Evolutionary conservation across 2,888 invertebrate species (phyloP), one percentile per base, ranked within the genome.

Genomic region (Palloptera scutellata): DNA sequence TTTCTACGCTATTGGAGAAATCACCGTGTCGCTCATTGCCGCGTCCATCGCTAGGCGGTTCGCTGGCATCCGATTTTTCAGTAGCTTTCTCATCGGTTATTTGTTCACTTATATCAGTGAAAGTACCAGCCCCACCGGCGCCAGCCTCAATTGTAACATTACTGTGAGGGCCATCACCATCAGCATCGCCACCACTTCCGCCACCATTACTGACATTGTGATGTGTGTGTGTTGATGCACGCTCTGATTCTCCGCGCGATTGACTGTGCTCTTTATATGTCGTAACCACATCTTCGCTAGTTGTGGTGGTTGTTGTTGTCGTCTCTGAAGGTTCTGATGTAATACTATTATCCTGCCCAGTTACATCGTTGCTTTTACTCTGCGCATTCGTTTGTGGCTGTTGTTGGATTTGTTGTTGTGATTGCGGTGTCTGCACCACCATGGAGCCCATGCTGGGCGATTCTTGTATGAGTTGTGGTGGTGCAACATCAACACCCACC

Each of bases 211-310:
- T 76, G 8, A 74, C 76, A 70, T 77, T 76, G 60, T 73, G 71
- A 41, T 78, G 76, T 19, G 73, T 61, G 57, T 72, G 66, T 15
- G 43, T 68, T 66, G 72, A 43, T 15, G 61, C 45, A 20, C 60
- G 52, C 9, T 70, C 68, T 9, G 73, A 69, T 42, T 72, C 72
- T 4, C 30, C 30, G 30, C 30, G 30, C 48, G 70, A 72, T 48
- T 78, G 78, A 66, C 79, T 79, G 48, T 80, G 77, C 70, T 84
- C 84, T 73, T 84, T 84, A 70, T 81, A 83, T 54, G 85, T 84
- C 60, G 85, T 85, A 2, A 85, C 81, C 48, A 84, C 84, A 72
- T 85, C 85, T 70, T 84, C 85, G 73, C 84, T 83, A 13, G 84
- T 84, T 66, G 85, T 85, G 59, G 85, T 85, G 20, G 84, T 84